phyloP scores from a whole-genome alignment of 2,797 vertebrate species.

The Sebastes vulpes region DNA sequence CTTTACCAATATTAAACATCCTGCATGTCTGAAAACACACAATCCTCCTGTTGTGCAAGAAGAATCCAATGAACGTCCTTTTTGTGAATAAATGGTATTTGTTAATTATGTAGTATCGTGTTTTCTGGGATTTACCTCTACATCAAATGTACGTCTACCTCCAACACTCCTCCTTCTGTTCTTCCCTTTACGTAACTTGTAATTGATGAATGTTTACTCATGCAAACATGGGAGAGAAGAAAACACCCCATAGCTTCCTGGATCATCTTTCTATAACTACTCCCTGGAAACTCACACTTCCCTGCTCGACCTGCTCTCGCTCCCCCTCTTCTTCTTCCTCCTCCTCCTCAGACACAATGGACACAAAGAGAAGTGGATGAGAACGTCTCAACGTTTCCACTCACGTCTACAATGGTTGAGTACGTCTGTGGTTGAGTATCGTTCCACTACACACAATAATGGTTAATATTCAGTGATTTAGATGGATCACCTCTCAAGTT shows the following conservation, averaged over 20 bases:
- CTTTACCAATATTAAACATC: neutral
- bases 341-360: conserved; percentile 33
- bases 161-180: neutral
- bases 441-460: neutral
- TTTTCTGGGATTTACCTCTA: neutral
- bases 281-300: conserved; percentile 3
- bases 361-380: conserved; percentile 48
- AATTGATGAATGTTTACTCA: neutral
- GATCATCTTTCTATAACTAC: conserved; percentile 29
- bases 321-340: too few species aligned
- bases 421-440: neutral
- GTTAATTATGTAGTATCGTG: too few species aligned
- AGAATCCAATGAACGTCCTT: neutral
- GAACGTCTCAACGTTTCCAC: conserved; percentile 19
- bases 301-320: too few species aligned
- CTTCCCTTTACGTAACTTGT: neutral
- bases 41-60: neutral
- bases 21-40: neutral
- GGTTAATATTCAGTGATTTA: neutral
- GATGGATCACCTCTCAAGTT: neutral
- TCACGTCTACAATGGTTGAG: neutral
- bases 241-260: neutral
- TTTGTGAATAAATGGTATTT: too few species aligned
- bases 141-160: neutral
- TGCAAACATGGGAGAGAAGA: neutral